Evolutionary conservation across 1,140 invertebrate genomes (phyloP).

Genomic region (Streblospio benedicti): DNA sequence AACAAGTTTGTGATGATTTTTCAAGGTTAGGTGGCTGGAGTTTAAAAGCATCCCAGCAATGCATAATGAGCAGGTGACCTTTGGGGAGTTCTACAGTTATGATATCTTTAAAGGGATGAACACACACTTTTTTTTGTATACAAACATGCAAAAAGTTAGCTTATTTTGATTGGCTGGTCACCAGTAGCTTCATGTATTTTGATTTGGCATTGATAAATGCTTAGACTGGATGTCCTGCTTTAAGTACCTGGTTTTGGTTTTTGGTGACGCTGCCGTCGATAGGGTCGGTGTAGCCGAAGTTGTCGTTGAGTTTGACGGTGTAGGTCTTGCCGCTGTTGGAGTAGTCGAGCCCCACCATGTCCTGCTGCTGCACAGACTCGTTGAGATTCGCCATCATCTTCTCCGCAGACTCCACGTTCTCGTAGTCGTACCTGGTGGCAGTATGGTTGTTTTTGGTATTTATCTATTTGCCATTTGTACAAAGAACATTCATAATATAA

Average conservation of each 20-base stretch:
- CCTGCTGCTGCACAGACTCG: slow-evolving; percentile 54
- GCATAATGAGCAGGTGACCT: not conserved
- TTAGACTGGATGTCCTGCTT: not conserved
- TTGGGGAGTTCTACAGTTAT: not conserved
- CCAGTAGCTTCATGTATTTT: no score
- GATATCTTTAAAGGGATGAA: slow-evolving; percentile 5
- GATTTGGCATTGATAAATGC: not conserved
- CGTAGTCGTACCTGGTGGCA: slow-evolving; percentile 96
- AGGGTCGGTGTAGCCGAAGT: slow-evolving; percentile 89
- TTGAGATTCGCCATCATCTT: slow-evolving; percentile 77
- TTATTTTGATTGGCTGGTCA: no score
- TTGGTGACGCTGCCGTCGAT: slow-evolving; percentile 81
- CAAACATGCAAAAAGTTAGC: no score
- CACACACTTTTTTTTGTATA: slow-evolving; percentile 21
- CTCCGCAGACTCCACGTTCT: slow-evolving; percentile 81
- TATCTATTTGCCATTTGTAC: no score
- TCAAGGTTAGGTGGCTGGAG: no score
- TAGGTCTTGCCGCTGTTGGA: slow-evolving; percentile 49
- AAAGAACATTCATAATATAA: no score
- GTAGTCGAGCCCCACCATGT: slow-evolving; percentile 61
- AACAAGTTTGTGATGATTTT: no score
- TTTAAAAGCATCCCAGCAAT: no score
- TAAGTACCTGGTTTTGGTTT: slow-evolving; percentile 63
- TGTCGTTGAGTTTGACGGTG: slow-evolving; percentile 68
- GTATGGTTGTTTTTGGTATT: no score